A percentile compares a stretch with the other conserved stretches of the same genome.
These are phyloP conservation scores for Clivina fossor DNA, from an alignment of 2,888 invertebrate species.

Conservation along the genomic window DNA sequence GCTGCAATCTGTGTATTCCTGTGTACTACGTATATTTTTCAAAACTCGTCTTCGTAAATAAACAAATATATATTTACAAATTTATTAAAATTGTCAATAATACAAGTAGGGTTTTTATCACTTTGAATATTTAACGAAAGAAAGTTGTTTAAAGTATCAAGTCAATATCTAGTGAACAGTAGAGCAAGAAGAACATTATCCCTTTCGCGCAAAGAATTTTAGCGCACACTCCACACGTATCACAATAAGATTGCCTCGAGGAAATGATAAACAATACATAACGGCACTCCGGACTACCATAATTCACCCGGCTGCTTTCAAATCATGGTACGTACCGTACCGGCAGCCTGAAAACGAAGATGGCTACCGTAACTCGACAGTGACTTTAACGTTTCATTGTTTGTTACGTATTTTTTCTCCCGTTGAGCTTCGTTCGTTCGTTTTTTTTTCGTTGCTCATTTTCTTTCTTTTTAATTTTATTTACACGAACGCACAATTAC, in stretches of 20 bases:
- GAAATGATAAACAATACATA: slow-evolving; percentile 41
- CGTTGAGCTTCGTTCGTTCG: slow-evolving; percentile 29
- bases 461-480: slow-evolving; percentile 46
- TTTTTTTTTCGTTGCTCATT: slow-evolving; percentile 47
- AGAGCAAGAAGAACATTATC: slow-evolving; percentile 31
- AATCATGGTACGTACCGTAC: slow-evolving; percentile 19
- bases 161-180: slow-evolving; percentile 35
- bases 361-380: slow-evolving; percentile 42
- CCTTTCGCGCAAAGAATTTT: slow-evolving; percentile 38
- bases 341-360: slow-evolving; percentile 18
- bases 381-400: slow-evolving; percentile 51
- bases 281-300: slow-evolving; percentile 28
- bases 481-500: slow-evolving; percentile 53
- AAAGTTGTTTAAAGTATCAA: not conserved
- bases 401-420: slow-evolving; percentile 35
- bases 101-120: not conserved
- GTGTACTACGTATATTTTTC: not conserved
- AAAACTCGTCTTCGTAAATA: not conserved
- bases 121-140: not conserved
- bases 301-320: slow-evolving; percentile 29
- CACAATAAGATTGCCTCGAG: slow-evolving; percentile 39
- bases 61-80: not conserved
- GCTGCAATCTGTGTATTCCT: no score
- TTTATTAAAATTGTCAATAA: not conserved
- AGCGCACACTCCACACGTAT: slow-evolving; percentile 40